Base-by-base conservation (phyloP, 2,113 vertebrate species). In the Diphyllodes magnificus region DNA sequence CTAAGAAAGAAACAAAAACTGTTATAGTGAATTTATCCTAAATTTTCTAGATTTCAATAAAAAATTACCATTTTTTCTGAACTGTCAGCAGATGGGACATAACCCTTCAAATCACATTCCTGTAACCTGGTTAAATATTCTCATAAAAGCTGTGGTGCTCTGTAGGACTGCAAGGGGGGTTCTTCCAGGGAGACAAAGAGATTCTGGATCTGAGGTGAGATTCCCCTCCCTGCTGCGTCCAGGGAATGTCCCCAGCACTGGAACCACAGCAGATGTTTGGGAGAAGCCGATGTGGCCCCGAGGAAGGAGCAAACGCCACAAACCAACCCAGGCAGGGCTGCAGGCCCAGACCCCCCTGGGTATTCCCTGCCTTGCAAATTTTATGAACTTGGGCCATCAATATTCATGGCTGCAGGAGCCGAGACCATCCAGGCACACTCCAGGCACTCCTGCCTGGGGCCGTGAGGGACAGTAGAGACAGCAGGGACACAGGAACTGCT, bases 311-410 rank as follows among this genome's bases (percentile, higher is more conserved):
- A 15, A 44, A 72, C 9, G 3, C 9, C 56, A 16, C 63, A 28
- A 33, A 37, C 2, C 61, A 31, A 10, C 6, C 18, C 35, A 31
- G 56, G 8, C 19, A 2, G 35, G 10, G 65, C 56, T 56, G 81
- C 75, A 61, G 33, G 11, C 59, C 5, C 7, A 20, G 76, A 5
- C 15, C 6, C 40, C 23, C 24, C 28, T 4, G 79, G 45, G 54
- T 1, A 5, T 53, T 44, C 24, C 27, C 47, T 59, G 77, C 77
- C n/a, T 24, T 57, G 70, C n/a, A 47, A 27, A 27, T 61, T 16
- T 8, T 1, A 13, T 8, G 40, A 22, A 1, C 10, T 2, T 1
- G 30, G n/a, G 2, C n/a, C 45, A 47, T 60, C 45, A n/a, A 18
- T 27, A 65, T 49, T 47, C 23, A 14, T 4, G 49, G 19, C 31